Base-by-base conservation (phyloP, 1,140 invertebrate genomes). In the Meloidogyne chitwoodi region DNA sequence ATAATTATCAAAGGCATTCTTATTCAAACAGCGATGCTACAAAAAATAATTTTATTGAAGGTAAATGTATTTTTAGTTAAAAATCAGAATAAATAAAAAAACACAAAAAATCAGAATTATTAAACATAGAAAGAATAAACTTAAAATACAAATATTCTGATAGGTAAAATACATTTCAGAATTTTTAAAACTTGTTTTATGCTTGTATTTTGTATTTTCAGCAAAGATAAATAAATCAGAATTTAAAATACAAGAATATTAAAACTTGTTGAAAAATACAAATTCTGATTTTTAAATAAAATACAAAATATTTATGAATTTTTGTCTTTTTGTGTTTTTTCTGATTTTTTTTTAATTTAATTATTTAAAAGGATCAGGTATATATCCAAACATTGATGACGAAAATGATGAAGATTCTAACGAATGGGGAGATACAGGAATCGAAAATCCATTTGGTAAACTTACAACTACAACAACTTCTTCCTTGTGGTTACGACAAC, bases 401-500 rank as follows among this genome's bases (percentile, higher is more conserved):
- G 71, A 64, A 3, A 64, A 63, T 48, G 68, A 38, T 29, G 19
- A 12, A 27, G 34, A 41, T 44, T 44, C 41, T 16, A 44, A 16
- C 6, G 48, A 56, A 48, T 44, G 67, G 38, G 71, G 71, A 4
- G 71, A 38, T 24, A 38, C 67, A 38, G 67, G 67, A 1, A 19
- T 31, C 14, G 71, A 26, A 61, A 31, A 56, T n/a, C 48, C 71
- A 29, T 61, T 61, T 22, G 22, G 71, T 34, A 14, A 26, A 24
- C 71, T 64, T 14, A 61, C 44, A 34, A 56, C 71, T 14, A 56
- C 44, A 19, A 56, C 71, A 24, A 38, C 71, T 22, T 38, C 56
- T 5, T 73, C 71, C 38, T 38, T 73, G 4, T 73, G 71, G 71
- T 38, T 73, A 34, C 71, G 56, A 34, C 71, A 73, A 63, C 34